Base-by-base conservation (phyloP, 2,888 invertebrate species). In the Drosophila picticornis region DNA sequence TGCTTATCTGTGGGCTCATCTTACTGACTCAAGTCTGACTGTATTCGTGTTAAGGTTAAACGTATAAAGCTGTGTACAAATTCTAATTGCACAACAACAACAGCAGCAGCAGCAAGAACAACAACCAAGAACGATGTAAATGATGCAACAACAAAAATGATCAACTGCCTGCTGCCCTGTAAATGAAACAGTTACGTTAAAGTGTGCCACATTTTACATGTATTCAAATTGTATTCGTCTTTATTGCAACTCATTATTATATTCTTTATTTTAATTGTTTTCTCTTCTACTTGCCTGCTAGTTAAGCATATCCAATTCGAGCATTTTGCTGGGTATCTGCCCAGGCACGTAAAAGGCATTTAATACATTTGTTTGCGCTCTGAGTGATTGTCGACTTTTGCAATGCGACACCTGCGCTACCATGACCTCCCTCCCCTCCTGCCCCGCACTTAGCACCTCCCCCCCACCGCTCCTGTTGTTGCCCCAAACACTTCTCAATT, bases 31-130 rank as follows among this genome's bases (percentile, higher is more conserved):
- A 40, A 59, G 55, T 51, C 64, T 29, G 72, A 66, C 32, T 60
- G 62, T 65, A 85, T 84, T 87, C 69, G 73, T 85, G 88, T 85
- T 89, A 85, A 89, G 84, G 84, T 89, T 81, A 84, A 79, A 73
- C 74, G 79, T 88, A 78, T 75, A 77, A 71, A 77, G 71, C 62
- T 78, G 34, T 64, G 36, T 64, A 67, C 70, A 72, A 72, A 81
- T 77, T 81, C 77, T 71, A 80, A 81, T 74, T 73, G 74, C 77
- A 65, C n/a, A 40, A 29, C 13, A 38, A 19, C 34, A 34, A 32
- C n/a, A n/a, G n/a, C n/a, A n/a, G n/a, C n/a, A n/a, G n/a, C n/a
- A n/a, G 1, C 53, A 34, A 25, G 25, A 53, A 50, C 62, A 66
- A 34, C 52, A 36, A 50, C 11, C 51, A 61, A 48, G 34, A 48